Evolutionary conservation across 2,113 vertebrate species (phyloP).

Genomic region (Actinemys pallida): DNA sequence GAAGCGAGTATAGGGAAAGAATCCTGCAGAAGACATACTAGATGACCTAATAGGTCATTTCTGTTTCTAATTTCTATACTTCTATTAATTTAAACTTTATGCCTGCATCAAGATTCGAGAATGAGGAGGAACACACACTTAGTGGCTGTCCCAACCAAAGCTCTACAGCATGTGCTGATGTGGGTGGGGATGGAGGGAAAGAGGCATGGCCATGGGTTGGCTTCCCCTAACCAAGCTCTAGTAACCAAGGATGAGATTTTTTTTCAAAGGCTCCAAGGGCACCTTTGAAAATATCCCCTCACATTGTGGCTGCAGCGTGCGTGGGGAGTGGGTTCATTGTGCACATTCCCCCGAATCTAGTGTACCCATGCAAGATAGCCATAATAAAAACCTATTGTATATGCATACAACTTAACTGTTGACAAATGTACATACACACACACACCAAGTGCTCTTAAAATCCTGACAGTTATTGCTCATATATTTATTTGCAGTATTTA

Average conservation of each 20-base stretch:
- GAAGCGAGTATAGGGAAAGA: not conserved
- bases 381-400: not conserved
- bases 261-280: not conserved
- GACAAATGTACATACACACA: fast-evolving
- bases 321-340: not conserved
- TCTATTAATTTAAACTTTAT: slow-evolving; percentile 28
- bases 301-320: not conserved
- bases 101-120: not conserved
- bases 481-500: not conserved
- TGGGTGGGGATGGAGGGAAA: not conserved
- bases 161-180: not conserved
- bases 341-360: not conserved
- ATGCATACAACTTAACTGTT: not conserved
- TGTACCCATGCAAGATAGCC: not conserved
- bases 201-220: not conserved
- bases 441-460: not conserved
- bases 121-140: not conserved
- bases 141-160: not conserved
- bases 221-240: not conserved
- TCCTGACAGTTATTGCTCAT: not conserved
- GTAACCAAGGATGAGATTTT: not conserved
- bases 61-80: slow-evolving; percentile 7
- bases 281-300: not conserved
- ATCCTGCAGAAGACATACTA: not conserved
- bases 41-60: not conserved